phyloP scores from a whole-genome alignment of 1,140 invertebrate species.

The Monochamus saltuarius region DNA sequence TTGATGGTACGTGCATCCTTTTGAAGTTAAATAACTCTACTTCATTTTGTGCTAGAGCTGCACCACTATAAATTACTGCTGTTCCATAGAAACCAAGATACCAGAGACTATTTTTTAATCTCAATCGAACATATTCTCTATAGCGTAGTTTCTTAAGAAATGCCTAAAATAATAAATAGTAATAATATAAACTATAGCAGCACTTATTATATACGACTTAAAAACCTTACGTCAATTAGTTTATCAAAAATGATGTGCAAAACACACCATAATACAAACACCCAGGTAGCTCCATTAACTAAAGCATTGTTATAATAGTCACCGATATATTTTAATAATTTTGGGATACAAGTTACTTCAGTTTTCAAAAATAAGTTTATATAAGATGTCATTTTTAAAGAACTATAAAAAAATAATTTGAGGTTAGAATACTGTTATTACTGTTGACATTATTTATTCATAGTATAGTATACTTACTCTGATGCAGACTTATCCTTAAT shows the following conservation, averaged over 20 bases:
- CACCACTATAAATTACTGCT: conserved; percentile 22
- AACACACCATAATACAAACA: conserved; percentile 3
- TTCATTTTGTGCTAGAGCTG: conserved; percentile 23
- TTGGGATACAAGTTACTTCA: conserved; percentile 11
- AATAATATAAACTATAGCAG: too few species aligned
- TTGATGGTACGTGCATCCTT: conserved; percentile 16
- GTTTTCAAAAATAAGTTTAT: conserved; percentile 4
- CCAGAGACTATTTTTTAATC: conserved; percentile 24
- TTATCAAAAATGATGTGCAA: conserved; percentile 5
- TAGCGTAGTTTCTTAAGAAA: conserved; percentile 22
- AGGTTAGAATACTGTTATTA: neutral
- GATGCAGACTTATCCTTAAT: neutral
- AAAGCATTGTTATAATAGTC: conserved; percentile 14
- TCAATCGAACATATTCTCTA: conserved; percentile 20
- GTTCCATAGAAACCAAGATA: conserved; percentile 28
- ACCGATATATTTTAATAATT: conserved; percentile 4
- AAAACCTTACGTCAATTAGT: conserved; percentile 8
- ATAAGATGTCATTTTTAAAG: conserved; percentile 1
- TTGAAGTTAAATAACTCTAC: conserved; percentile 20
- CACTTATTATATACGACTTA: too few species aligned
- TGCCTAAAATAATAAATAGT: too few species aligned
- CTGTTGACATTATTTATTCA: neutral
- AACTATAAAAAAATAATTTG: conserved; percentile 4
- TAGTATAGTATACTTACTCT: neutral
- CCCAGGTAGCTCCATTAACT: conserved; percentile 6